These are phyloP conservation scores for Chaetophractus vellerosus DNA, from an alignment of 2,797 vertebrate species.

Conservation along the genomic window DNA sequence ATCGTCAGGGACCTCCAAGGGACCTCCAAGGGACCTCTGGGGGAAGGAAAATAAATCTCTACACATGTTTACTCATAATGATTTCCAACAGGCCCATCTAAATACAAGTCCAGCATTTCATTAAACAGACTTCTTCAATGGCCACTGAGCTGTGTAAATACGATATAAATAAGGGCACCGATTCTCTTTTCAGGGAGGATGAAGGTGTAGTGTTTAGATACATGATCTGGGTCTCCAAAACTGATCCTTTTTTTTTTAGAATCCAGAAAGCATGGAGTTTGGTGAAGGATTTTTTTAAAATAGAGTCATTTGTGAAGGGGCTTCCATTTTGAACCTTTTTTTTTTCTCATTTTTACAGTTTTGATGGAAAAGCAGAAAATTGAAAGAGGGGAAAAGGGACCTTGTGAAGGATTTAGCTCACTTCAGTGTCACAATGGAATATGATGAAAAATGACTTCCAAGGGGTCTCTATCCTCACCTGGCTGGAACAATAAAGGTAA, in stretches of 20 bases:
- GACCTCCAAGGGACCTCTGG: constrained; percentile 67
- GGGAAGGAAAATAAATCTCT: constrained; percentile 78
- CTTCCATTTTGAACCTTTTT: not conserved
- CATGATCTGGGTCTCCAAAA: constrained; percentile 41
- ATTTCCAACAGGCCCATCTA: constrained; percentile 73
- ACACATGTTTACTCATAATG: constrained; percentile 75
- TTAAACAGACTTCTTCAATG: constrained; percentile 68
- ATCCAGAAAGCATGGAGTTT: constrained; percentile 33
- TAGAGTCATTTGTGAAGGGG: not conserved
- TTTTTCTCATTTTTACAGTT: not conserved
- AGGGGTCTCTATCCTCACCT: constrained; percentile 11
- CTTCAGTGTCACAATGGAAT: not conserved
- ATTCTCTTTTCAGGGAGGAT: constrained; percentile 16
- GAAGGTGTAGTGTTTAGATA: constrained; percentile 40
- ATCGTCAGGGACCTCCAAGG: constrained; percentile 62
- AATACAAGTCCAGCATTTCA: constrained; percentile 67
- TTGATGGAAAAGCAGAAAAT: constrained; percentile 25
- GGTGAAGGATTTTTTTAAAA: constrained; percentile 30
- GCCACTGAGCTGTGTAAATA: constrained; percentile 62
- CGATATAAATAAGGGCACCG: constrained; percentile 65
- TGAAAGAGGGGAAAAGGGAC: not conserved
- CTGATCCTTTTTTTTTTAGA: not conserved
- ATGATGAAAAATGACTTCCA: constrained; percentile 54
- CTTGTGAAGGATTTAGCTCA: not conserved
- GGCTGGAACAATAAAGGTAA: not conserved